Evolutionary conservation across 2,113 vertebrate species (phyloP), one percentile per base, ranked within the genome.

Genomic region (Halichoeres trimaculatus): DNA sequence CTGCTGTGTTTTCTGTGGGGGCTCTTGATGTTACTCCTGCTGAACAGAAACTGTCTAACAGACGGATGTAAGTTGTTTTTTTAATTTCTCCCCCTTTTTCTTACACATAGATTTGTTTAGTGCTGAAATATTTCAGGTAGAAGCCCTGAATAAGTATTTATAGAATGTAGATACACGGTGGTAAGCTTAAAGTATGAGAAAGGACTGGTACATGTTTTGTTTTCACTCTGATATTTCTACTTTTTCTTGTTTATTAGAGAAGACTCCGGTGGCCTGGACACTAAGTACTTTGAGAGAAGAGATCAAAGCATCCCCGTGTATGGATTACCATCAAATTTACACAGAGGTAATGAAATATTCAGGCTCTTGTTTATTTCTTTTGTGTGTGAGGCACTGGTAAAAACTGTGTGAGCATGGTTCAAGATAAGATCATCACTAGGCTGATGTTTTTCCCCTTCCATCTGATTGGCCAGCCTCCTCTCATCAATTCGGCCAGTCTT

Each of bases 231-330:
- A 30, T 30, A 6, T 30, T 30, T 30, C 3, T 4, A 30, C 30
- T 30, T 6, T 30, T 30, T 60, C 10, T 58, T 64, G 16, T 36
- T 87, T 69, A 68, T 74, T 60, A 85, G 96, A 58, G 86, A 92
- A 58, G 94, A 95, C 17, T 86, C 83, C 26, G 24, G 89, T 35
- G 95, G 95, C 20, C 87, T 98, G 85, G 96, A 98, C 26, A 76
- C 95, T 0, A 99, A 98, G 71, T 99, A 98, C 74, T 93, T 98
- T 57, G 96, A 95, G 92, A 96, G 93, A 69, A 93, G 95, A 89
- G 96, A 97, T 5, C 95, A 95, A 50, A 94, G 95, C 90, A 95
- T 96, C 85, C 95, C 96, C 35, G 83, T 98, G 74, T 93, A 94
- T 4, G 94, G 95, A 1, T 94, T 97, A 12, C 90, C 93, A 24